Base-by-base conservation (phyloP, 2,113 vertebrate species). In the Scortum barcoo region DNA sequence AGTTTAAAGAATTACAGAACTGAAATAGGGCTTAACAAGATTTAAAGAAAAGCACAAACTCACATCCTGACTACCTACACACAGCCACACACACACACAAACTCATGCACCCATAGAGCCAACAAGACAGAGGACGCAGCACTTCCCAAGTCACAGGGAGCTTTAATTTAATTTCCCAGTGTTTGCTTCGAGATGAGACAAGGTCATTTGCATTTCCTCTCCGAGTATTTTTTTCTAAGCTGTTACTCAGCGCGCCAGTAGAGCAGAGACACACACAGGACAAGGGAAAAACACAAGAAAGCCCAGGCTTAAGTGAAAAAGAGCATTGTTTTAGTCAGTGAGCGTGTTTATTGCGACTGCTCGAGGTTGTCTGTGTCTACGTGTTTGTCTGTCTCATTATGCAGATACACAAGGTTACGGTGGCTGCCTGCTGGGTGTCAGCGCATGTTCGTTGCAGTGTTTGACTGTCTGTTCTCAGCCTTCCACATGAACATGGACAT, bases 81-180 rank as follows among this genome's bases (percentile, higher is more conserved):
- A 70, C 54, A 60, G 53, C 48, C 40, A 65, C 58, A 57, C 80
- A 66, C 73, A 33, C 63, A 22, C 24, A 42, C n/a, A 30, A 51
- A 66, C 28, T n/a, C 44, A 50, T 5, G 12, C 28, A 57, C 8
- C 33, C 48, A 26, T 54, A 42, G 9, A 36, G 33, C 28, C 50
- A 81, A 54, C 60, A 76, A 44, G 68, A 60, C 68, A 12, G 33
- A 81, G 40, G 65, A 88, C 85, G 76, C 54, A 42, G 76, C 63
- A 66, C 72, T 84, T 89, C 68, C 54, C 70, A 53, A 76, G 72
- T 89, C 42, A 50, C 84, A 30, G 53, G 72, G 78, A 87, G 84
- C 78, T 85, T 82, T 93, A 84, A 95, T 93, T 94, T 90, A 90
- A 94, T 94, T 93, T 93, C 88, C 68, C 68, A 76, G 87, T 92